A percentile compares a stretch with the other conserved stretches of the same genome.
phyloP scores from a whole-genome alignment of 2,797 vertebrate genomes.

The Pangasius krempfi region DNA sequence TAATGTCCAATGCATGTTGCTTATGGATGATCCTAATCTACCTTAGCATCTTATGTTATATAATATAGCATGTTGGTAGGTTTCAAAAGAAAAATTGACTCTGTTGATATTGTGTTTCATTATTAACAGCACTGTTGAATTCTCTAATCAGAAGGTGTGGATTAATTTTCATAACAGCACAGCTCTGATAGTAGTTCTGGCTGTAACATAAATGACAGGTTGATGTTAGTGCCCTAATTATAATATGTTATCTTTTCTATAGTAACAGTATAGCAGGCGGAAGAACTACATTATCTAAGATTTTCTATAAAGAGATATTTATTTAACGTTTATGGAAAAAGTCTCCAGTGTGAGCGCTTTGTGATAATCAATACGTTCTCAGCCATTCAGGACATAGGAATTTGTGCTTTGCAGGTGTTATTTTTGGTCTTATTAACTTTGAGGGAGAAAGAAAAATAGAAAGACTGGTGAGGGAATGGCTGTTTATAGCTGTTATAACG shows the following conservation, averaged over 20 bases:
- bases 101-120: not conserved
- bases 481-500: not conserved
- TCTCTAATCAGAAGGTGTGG: not conserved
- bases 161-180: not conserved
- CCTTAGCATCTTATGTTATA: slow-evolving; percentile 25
- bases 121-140: not conserved
- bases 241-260: not conserved
- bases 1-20: slow-evolving; percentile 25
- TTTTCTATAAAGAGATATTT: not conserved
- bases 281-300: not conserved
- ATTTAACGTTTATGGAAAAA: not conserved
- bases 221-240: not conserved
- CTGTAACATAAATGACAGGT: not conserved
- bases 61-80: slow-evolving; percentile 27
- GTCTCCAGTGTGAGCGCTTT: too few species aligned
- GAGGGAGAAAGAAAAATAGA: not conserved
- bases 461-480: not conserved
- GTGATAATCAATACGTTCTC: not conserved
- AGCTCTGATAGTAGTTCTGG: not conserved
- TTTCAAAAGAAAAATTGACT: slow-evolving; percentile 29
- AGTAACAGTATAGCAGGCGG: not conserved
- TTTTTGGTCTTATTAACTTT: not conserved
- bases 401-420: not conserved
- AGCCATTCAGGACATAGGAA: too few species aligned
- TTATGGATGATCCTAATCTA: slow-evolving; percentile 30